These are phyloP conservation scores for Galeopterus variegatus DNA, from an alignment of 2,113 vertebrate species.

Conservation along the genomic window DNA sequence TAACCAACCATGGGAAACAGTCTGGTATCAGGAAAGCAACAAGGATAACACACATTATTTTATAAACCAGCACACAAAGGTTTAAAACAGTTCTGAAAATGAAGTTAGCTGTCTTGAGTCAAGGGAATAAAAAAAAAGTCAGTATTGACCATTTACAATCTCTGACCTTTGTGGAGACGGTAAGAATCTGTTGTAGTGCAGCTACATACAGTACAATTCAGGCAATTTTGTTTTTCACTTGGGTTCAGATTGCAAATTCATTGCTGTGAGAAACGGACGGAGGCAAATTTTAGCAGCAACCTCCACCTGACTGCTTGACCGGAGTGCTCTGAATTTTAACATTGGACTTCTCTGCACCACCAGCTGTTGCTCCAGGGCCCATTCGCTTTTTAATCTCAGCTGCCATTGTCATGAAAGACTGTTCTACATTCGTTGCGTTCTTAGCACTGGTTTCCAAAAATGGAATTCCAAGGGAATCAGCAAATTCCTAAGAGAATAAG, in stretches of 20 bases:
- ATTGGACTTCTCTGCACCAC: conserved; percentile 96
- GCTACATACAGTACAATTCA: conserved; percentile 99
- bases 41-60: conserved; percentile 93
- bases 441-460: conserved; percentile 99
- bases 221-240: conserved; percentile 93
- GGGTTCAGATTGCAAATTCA: conserved; percentile 94
- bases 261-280: conserved; percentile 91
- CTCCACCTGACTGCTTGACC: conserved; percentile 97
- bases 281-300: conserved; percentile 94
- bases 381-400: conserved; percentile 99
- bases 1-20: conserved; percentile 94
- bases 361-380: conserved; percentile 96
- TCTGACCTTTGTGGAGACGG: conserved; percentile 94
- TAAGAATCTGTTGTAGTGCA: conserved; percentile 97
- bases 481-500: conserved; percentile 93
- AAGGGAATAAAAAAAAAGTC: conserved; percentile 93
- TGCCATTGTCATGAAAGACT: conserved; percentile 99
- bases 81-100: conserved; percentile 95
- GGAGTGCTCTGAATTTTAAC: conserved; percentile 99
- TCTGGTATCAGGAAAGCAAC: conserved; percentile 96
- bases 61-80: conserved; percentile 95
- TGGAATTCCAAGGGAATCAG: conserved; percentile 97
- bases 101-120: conserved; percentile 94
- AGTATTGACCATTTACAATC: conserved; percentile 94
- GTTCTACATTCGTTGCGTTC: conserved; percentile 99